A percentile compares a stretch with the other conserved stretches of the same genome.
These are phyloP conservation scores for Pipra filicauda DNA, from an alignment of 2,113 vertebrate species.

Conservation along the genomic window DNA sequence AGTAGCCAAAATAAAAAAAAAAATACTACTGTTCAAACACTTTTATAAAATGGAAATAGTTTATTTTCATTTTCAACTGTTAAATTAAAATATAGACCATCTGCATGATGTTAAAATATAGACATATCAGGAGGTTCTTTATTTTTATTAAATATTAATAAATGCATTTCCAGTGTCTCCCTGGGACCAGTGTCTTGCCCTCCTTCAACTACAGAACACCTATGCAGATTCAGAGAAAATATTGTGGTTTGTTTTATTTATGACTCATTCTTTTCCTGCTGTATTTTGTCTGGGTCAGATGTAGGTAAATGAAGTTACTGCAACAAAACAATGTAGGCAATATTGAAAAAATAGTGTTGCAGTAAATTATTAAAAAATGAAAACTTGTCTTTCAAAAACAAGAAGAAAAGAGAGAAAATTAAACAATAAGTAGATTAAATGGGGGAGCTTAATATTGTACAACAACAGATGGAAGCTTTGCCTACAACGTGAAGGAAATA, in stretches of 20 bases:
- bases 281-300: neutral
- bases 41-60: neutral
- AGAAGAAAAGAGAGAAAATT: conserved; percentile 34
- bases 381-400: neutral
- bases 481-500: conserved; percentile 28
- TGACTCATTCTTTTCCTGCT: neutral
- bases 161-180: neutral
- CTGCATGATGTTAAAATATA: neutral
- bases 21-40: neutral
- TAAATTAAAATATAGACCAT: neutral
- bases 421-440: conserved; percentile 54
- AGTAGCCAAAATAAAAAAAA: neutral
- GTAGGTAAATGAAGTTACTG: neutral
- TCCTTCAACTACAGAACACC: neutral
- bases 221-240: neutral
- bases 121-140: neutral
- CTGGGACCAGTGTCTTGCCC: neutral
- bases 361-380: conserved; percentile 14
- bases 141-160: neutral
- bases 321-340: neutral
- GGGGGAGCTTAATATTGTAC: conserved; percentile 17
- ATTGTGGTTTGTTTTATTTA: neutral
- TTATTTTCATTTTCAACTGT: neutral
- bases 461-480: conserved; percentile 50
- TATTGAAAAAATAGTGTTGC: neutral